Evolutionary conservation across 1,140 invertebrate species (phyloP).

Genomic region (Hyposmocoma kahamanoa): DNA sequence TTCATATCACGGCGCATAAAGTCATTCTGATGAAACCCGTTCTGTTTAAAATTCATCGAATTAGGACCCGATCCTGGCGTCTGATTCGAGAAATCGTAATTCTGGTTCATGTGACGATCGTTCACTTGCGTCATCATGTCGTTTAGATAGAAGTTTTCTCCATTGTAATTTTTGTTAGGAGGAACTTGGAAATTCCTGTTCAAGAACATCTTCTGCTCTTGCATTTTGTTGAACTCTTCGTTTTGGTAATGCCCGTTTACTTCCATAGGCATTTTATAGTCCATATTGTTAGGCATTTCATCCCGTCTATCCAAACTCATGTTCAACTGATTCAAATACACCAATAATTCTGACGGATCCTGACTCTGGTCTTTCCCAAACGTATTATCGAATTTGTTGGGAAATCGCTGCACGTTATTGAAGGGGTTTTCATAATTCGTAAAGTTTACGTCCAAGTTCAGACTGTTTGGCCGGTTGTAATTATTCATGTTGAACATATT

Average conservation of each 20-base stretch:
- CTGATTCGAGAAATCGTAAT: slow-evolving; percentile 46
- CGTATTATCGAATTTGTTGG: slow-evolving; percentile 39
- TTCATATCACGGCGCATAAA: slow-evolving; percentile 49
- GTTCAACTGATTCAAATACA: slow-evolving; percentile 53
- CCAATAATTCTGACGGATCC: slow-evolving; percentile 37
- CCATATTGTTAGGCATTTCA: slow-evolving; percentile 33
- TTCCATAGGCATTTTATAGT: slow-evolving; percentile 52
- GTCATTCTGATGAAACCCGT: slow-evolving; percentile 54
- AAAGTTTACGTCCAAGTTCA: slow-evolving; percentile 52
- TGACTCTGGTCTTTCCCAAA: slow-evolving; percentile 43
- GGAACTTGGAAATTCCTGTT: slow-evolving; percentile 42
- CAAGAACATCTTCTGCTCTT: slow-evolving; percentile 48
- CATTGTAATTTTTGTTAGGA: slow-evolving; percentile 38
- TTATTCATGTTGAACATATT: slow-evolving; percentile 43
- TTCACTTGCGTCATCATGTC: slow-evolving; percentile 41
- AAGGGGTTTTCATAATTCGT: slow-evolving; percentile 35
- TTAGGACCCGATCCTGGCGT: slow-evolving; percentile 24
- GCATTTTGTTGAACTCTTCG: slow-evolving; percentile 47
- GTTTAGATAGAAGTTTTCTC: slow-evolving; percentile 36
- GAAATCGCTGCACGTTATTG: slow-evolving; percentile 37
- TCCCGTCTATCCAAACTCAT: slow-evolving; percentile 38
- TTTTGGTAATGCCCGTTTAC: slow-evolving; percentile 40
- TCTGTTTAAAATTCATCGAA: slow-evolving; percentile 44
- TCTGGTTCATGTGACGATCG: slow-evolving; percentile 36
- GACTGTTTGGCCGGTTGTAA: slow-evolving; percentile 51